A percentile compares a stretch with the other conserved stretches of the same genome.
These are phyloP conservation scores for Ascaphus truei DNA, from an alignment of 2,113 vertebrate genomes.

Conservation along the genomic window DNA sequence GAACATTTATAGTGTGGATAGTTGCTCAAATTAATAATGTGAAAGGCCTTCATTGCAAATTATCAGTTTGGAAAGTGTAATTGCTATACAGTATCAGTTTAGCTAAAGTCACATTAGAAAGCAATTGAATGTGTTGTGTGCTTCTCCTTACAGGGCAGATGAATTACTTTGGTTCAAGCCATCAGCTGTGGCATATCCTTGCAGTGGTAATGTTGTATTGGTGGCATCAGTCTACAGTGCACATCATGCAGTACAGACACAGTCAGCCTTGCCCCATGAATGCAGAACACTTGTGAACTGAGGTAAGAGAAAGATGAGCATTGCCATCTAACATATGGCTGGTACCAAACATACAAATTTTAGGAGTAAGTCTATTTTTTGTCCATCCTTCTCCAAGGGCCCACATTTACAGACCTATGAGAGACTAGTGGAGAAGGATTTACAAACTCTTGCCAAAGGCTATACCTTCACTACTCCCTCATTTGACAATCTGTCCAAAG, in stretches of 20 bases:
- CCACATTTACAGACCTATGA: too few species aligned
- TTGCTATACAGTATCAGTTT: too few species aligned
- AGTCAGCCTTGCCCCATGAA: constrained; percentile 75
- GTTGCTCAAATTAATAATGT: neutral
- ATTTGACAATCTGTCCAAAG: too few species aligned
- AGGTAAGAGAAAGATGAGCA: constrained; percentile 43
- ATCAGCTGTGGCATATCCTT: constrained; percentile 93
- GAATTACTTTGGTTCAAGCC: constrained; percentile 94
- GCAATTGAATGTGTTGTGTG: neutral
- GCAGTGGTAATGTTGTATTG: constrained; percentile 94
- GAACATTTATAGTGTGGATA: too few species aligned
- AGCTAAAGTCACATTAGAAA: neutral
- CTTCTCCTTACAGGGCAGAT: constrained; percentile 75
- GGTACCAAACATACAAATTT: too few species aligned
- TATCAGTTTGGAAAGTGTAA: neutral
- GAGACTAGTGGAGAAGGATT: too few species aligned
- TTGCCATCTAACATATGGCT: too few species aligned
- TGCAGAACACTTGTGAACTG: constrained; percentile 45
- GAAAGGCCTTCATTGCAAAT: neutral
- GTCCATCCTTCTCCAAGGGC: too few species aligned
- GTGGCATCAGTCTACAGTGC: constrained; percentile 91
- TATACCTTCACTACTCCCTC: too few species aligned
- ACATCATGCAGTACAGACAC: constrained; percentile 87
- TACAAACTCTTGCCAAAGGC: too few species aligned
- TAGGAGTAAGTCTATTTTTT: too few species aligned